Conservation (phyloP, 2,797 vertebrate species). For the Discoglossus pictus region DNA sequence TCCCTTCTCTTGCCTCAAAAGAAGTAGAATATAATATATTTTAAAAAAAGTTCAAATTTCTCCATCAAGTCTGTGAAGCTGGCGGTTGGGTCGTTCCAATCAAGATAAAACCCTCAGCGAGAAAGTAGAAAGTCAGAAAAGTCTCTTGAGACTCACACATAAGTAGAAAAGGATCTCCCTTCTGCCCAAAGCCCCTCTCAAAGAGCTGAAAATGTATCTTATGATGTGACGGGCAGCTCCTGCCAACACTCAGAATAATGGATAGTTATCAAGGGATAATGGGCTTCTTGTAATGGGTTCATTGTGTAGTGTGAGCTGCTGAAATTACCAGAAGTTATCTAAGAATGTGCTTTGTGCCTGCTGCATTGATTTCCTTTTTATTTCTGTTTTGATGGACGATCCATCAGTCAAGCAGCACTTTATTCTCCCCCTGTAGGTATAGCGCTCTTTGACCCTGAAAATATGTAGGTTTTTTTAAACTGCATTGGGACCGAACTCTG, state of each 20-base stretch:
- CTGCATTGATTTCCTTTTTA: slow-evolving; percentile 24
- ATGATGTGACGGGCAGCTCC: slow-evolving; percentile 54
- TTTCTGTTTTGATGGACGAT: slow-evolving; percentile 14
- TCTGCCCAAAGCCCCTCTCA: slow-evolving; percentile 29
- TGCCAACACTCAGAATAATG: slow-evolving; percentile 43
- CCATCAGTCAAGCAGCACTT: slow-evolving; percentile 7
- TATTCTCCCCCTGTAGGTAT: slow-evolving; percentile 6
- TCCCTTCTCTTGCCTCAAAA: no score
- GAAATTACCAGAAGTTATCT: slow-evolving; percentile 54
- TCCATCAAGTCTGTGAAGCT: not conserved
- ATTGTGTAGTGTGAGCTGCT: slow-evolving; percentile 57
- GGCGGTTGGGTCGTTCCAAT: slow-evolving; percentile 19
- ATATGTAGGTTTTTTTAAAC: slow-evolving; percentile 2
- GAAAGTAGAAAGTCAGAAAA: slow-evolving; percentile 12
- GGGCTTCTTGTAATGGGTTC: slow-evolving; percentile 50
- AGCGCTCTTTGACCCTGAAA: not conserved
- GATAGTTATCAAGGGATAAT: slow-evolving; percentile 54
- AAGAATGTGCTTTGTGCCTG: slow-evolving; percentile 19
- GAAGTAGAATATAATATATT: no score
- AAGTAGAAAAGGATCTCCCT: slow-evolving; percentile 30
- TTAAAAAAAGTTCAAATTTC: no score
- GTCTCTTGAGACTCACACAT: slow-evolving; percentile 32
- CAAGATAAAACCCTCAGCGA: not conserved
- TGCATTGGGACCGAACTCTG: not conserved
- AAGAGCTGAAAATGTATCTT: slow-evolving; percentile 50